Evolutionary conservation across 2,888 invertebrate species (phyloP).

Genomic region (Hypolimnas misippus): DNA sequence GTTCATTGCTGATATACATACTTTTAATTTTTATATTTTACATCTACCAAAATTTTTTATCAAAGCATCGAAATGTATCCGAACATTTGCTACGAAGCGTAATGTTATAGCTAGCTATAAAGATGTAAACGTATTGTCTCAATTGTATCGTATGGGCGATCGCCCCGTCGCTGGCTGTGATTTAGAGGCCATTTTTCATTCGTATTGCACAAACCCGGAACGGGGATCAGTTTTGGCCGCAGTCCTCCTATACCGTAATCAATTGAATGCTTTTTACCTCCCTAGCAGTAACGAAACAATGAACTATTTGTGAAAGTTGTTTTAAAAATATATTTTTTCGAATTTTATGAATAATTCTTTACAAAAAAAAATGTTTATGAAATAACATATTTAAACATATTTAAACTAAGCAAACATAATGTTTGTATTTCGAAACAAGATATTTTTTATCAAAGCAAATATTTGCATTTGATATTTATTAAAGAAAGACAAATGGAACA

Average conservation of each 20-base stretch:
- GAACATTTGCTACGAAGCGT: not conserved
- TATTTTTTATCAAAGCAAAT: not conserved
- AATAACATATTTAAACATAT: no score
- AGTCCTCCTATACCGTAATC: conserved; percentile 56
- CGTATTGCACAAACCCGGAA: conserved; percentile 58
- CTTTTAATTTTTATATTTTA: no score
- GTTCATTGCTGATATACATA: no score
- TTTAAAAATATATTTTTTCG: conserved; percentile 10
- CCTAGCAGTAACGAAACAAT: conserved; percentile 46
- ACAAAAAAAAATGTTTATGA: no score
- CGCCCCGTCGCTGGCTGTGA: conserved; percentile 58
- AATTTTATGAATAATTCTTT: no score
- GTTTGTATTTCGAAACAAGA: no score
- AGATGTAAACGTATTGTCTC: conserved; percentile 33
- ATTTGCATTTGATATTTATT: not conserved
- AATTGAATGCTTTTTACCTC: conserved; percentile 63
- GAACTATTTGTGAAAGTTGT: conserved; percentile 7
- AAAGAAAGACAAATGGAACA: not conserved
- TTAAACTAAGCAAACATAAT: no score
- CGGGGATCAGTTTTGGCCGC: conserved; percentile 48
- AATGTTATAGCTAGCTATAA: conserved; percentile 22
- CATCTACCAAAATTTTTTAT: no score
- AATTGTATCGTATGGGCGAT: conserved; percentile 47
- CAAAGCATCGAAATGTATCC: not conserved
- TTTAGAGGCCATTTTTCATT: conserved; percentile 70